A percentile compares a stretch with the other conserved stretches of the same genome.
Evolutionary conservation across 2,797 vertebrate genomes (phyloP).

Genomic region (Bovichtus diacanthus): DNA sequence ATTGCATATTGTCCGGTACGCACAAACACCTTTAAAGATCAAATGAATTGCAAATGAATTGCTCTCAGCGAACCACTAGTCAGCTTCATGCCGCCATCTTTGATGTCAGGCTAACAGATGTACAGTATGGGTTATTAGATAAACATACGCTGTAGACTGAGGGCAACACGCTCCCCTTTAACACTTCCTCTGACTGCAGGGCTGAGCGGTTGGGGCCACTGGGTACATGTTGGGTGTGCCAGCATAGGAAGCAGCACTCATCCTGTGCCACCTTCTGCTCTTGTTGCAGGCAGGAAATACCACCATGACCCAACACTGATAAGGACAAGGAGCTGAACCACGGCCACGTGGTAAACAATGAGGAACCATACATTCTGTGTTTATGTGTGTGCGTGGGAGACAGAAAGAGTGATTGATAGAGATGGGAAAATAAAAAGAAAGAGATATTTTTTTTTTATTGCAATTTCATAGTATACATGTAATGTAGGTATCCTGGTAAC

Average conservation of each 20-base stretch:
- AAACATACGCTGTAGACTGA: conserved; percentile 10
- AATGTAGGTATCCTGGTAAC: background rate
- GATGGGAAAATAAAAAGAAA: conserved; percentile 1
- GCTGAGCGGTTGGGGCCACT: conserved; percentile 25
- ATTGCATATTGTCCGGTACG: background rate
- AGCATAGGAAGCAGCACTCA: conserved; percentile 84
- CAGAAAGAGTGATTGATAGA: background rate
- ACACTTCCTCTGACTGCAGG: conserved; percentile 40
- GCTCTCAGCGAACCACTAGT: conserved; percentile 6
- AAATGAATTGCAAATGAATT: conserved; percentile 30
- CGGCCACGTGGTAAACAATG: conserved; percentile 62
- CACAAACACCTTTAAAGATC: conserved; percentile 9
- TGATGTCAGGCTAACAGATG: conserved; percentile 53
- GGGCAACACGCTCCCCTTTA: background rate
- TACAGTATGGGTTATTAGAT: conserved; percentile 14
- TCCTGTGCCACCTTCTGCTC: conserved; percentile 84
- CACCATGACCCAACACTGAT: conserved; percentile 81
- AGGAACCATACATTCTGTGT: conserved; percentile 32
- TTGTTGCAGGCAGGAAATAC: conserved; percentile 82
- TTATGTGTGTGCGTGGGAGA: conserved; percentile 30
- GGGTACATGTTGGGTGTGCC: conserved; percentile 75
- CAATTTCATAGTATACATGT: background rate
- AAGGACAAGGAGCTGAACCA: conserved; percentile 71
- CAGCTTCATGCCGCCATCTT: conserved; percentile 19
- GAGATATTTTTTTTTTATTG: background rate